Conservation (phyloP, 2,113 vertebrate species). For the Panthera tigris region DNA sequence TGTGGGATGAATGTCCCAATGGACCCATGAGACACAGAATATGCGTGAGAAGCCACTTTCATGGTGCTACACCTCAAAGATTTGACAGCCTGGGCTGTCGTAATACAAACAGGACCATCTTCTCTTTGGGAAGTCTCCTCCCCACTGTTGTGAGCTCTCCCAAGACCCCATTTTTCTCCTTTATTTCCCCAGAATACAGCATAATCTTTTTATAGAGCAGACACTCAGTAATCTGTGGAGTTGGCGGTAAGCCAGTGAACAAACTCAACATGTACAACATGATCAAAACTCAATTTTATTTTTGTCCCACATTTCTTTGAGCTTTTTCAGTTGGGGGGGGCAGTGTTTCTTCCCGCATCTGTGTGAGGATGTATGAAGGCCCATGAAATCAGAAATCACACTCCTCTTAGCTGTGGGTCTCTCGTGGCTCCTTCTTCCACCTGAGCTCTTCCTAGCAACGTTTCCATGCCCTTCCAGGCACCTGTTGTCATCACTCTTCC, state of each 20-base stretch:
- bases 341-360: background rate
- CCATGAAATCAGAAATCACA: accelerated
- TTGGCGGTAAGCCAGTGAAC: background rate
- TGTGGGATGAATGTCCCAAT: too few relatives aligned
- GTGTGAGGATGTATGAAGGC: background rate
- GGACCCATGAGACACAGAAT: accelerated
- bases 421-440: background rate
- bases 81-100: background rate
- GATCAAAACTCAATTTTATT: background rate
- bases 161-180: background rate
- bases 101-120: background rate
- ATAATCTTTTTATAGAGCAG: background rate
- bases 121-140: background rate
- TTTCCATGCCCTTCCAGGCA: too few relatives aligned
- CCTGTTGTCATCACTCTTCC: background rate
- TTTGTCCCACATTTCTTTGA: background rate
- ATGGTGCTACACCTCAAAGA: background rate
- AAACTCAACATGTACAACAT: too few relatives aligned
- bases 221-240: background rate
- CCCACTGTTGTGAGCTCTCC: background rate
- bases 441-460: background rate
- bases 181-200: background rate
- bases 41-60: background rate
- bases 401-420: background rate
- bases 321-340: background rate